A percentile compares a stretch with the other conserved stretches of the same genome.
Conservation (phyloP, 2,113 vertebrate genomes). For the Hemibagrus wyckioides region DNA sequence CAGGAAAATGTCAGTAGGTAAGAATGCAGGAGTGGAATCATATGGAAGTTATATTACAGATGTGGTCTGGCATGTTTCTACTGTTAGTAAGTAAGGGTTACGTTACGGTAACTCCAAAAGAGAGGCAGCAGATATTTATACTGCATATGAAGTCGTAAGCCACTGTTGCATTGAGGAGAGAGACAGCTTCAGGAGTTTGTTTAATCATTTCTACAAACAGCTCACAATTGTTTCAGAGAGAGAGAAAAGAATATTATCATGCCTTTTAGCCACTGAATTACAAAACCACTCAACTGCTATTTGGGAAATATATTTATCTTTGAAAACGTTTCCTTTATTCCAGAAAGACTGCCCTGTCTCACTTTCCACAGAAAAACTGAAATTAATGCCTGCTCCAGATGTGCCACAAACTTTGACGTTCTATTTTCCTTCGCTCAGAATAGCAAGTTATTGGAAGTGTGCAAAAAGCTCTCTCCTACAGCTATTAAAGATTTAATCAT, state of each 20-base stretch:
- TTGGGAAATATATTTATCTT: conserved; percentile 50
- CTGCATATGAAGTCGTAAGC: conserved; percentile 54
- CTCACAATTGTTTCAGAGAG: conserved; percentile 29
- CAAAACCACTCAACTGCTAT: conserved; percentile 27
- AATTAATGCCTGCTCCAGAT: conserved; percentile 51
- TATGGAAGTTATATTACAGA: conserved; percentile 76
- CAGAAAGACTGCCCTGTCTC: conserved; percentile 45
- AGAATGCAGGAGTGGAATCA: conserved; percentile 73
- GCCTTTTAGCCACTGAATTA: conserved; percentile 35
- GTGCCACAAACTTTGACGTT: conserved; percentile 50
- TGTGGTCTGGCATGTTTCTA: conserved; percentile 77
- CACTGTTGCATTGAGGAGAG: conserved; percentile 30
- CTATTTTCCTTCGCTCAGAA: conserved; percentile 43
- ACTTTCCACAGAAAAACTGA: conserved; percentile 50
- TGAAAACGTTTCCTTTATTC: conserved; percentile 36
- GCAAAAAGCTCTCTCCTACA: conserved; percentile 11
- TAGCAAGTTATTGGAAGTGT: conserved; percentile 33
- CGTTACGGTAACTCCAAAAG: conserved; percentile 67
- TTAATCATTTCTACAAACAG: conserved; percentile 24
- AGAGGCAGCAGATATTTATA: conserved; percentile 46
- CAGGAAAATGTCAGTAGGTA: conserved; percentile 80
- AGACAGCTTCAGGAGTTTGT: conserved; percentile 12
- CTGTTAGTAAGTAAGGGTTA: conserved; percentile 67
- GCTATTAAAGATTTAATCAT: conserved; percentile 46
- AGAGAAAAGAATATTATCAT: conserved; percentile 28